A percentile compares a stretch with the other conserved stretches of the same genome.
These are phyloP conservation scores for Arctocebus calabarensis DNA, from an alignment of 2,797 vertebrate species.

Conservation along the genomic window DNA sequence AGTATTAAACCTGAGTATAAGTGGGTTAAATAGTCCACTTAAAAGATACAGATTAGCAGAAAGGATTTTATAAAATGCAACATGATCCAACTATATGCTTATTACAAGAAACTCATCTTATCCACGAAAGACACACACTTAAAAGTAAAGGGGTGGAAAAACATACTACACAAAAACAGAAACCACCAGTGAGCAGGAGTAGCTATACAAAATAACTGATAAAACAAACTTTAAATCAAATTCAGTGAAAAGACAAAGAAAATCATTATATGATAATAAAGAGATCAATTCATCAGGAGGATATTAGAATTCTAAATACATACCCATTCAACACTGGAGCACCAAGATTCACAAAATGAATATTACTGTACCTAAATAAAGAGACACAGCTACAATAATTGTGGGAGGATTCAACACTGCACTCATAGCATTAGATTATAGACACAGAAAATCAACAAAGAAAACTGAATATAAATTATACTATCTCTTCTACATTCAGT, in stretches of 20 bases:
- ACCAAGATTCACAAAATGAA: neutral
- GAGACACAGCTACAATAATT: neutral
- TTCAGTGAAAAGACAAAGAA: neutral
- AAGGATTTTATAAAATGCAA: neutral
- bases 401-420: neutral
- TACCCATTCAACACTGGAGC: neutral
- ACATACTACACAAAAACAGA: neutral
- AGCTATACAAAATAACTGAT: neutral
- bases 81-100: neutral
- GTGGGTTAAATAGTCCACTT: neutral
- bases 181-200: neutral
- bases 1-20: neutral
- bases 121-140: neutral
- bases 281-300: neutral
- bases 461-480: neutral
- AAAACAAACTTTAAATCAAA: neutral
- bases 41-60: neutral
- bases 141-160: neutral
- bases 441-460: neutral
- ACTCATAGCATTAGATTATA: neutral
- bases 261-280: neutral
- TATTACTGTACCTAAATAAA: neutral
- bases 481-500: neutral
- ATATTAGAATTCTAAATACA: neutral
- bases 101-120: neutral